Evolutionary conservation across 2,113 vertebrate genomes (phyloP).

Genomic region (Paratilapia polleni): DNA sequence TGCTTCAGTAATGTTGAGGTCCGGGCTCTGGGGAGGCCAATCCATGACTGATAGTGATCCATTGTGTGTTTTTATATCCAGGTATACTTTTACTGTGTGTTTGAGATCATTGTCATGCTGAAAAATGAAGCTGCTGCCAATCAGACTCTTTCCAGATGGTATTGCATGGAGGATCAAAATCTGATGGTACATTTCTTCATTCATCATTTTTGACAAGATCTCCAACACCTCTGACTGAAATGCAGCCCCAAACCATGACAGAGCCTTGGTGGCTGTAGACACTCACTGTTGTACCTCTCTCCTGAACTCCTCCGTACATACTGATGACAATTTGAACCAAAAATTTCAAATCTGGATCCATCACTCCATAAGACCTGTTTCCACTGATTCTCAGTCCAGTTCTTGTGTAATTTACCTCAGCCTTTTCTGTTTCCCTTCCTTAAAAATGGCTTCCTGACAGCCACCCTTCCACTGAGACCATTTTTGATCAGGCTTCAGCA

Average conservation of each 20-base stretch:
- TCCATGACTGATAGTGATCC: no score
- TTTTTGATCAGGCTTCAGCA: neutral
- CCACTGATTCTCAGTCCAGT: neutral
- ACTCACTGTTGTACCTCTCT: neutral
- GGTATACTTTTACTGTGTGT: neutral
- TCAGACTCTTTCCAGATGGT: no score
- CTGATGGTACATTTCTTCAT: neutral
- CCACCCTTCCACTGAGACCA: neutral
- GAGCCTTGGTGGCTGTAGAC: neutral
- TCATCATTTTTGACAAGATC: neutral
- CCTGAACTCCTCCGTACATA: neutral
- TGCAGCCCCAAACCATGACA: neutral
- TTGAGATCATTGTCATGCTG: neutral
- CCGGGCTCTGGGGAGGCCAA: neutral
- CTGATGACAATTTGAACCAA: neutral
- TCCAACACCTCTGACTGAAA: neutral
- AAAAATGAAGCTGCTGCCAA: no score
- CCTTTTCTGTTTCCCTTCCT: neutral
- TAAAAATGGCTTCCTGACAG: no score
- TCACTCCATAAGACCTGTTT: neutral
- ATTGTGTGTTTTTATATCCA: neutral
- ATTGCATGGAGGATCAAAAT: neutral
- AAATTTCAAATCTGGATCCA: neutral
- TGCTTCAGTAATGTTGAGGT: neutral
- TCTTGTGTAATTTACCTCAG: neutral